Evolutionary conservation across 2,888 invertebrate species (phyloP).

Genomic region (Belgica antarctica): DNA sequence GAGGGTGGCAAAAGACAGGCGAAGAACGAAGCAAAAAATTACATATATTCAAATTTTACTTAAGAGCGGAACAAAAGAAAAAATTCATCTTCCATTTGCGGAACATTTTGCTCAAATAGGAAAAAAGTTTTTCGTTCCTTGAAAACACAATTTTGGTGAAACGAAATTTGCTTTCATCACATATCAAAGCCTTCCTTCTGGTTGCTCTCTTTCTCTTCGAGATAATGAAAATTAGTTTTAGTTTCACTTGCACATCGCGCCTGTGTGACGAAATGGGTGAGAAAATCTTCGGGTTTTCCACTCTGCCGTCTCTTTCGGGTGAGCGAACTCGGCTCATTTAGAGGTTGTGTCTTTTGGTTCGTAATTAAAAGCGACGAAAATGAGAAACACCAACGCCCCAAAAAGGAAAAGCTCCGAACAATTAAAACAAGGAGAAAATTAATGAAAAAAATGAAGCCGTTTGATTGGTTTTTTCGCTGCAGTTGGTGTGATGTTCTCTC

Average conservation of each 20-base stretch:
- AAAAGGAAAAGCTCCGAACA: not conserved
- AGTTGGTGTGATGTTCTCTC: not conserved
- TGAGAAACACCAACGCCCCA: slow-evolving; percentile 9
- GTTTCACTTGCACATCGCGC: slow-evolving; percentile 16
- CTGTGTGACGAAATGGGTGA: not conserved
- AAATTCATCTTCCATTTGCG: slow-evolving; percentile 11
- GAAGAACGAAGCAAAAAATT: too few species aligned
- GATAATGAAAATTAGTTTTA: slow-evolving; percentile 26
- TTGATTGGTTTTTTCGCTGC: slow-evolving; percentile 9
- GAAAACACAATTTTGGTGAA: not conserved
- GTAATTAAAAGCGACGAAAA: slow-evolving; percentile 20
- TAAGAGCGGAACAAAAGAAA: slow-evolving; percentile 20
- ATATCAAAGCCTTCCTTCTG: too few species aligned
- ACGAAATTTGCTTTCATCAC: too few species aligned
- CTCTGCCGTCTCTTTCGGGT: slow-evolving; percentile 13
- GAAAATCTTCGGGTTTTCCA: not conserved
- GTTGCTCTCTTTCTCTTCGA: not conserved
- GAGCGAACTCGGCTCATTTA: not conserved
- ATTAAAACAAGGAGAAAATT: slow-evolving; percentile 4
- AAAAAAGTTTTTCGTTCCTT: not conserved
- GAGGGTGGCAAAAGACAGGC: slow-evolving; percentile 20
- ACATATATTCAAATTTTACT: slow-evolving; percentile 28
- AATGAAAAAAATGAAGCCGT: slow-evolving; percentile 1
- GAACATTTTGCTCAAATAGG: not conserved
- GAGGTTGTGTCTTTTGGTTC: not conserved